Conservation (phyloP, 2,113 vertebrate genomes). For the Clarias gariepinus region DNA sequence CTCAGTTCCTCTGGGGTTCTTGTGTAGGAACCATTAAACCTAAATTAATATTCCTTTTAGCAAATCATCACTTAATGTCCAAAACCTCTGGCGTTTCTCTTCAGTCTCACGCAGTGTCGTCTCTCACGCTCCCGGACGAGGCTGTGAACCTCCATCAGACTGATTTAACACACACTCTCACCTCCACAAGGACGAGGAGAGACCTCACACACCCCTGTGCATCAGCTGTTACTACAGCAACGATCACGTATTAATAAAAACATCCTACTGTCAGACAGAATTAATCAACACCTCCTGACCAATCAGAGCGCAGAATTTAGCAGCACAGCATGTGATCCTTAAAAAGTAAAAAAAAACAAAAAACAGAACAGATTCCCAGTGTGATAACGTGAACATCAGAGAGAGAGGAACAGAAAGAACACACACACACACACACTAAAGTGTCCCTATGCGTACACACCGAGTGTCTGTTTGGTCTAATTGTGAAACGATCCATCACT, state of each 20-base stretch:
- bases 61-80: too few species aligned
- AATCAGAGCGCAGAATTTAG: not conserved
- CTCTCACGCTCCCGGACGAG: not conserved
- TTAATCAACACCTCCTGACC: not conserved
- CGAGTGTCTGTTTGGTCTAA: not conserved
- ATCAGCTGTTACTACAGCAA: not conserved
- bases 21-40: not conserved
- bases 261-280: not conserved
- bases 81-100: too few species aligned
- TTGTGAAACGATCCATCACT: not conserved
- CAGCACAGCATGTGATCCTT: not conserved
- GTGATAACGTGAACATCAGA: not conserved
- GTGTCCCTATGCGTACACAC: not conserved
- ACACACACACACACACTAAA: not conserved
- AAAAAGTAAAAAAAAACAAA: not conserved
- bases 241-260: not conserved
- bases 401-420: not conserved
- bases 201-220: not conserved
- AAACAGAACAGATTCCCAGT: not conserved
- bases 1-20: not conserved
- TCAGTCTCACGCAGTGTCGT: too few species aligned
- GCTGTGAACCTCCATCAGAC: not conserved
- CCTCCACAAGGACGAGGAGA: not conserved
- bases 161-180: not conserved
- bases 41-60: too few species aligned